A percentile compares a stretch with the other conserved stretches of the same genome.
Evolutionary conservation across 2,113 vertebrate genomes (phyloP).

Genomic region (Nesogale talazaci): DNA sequence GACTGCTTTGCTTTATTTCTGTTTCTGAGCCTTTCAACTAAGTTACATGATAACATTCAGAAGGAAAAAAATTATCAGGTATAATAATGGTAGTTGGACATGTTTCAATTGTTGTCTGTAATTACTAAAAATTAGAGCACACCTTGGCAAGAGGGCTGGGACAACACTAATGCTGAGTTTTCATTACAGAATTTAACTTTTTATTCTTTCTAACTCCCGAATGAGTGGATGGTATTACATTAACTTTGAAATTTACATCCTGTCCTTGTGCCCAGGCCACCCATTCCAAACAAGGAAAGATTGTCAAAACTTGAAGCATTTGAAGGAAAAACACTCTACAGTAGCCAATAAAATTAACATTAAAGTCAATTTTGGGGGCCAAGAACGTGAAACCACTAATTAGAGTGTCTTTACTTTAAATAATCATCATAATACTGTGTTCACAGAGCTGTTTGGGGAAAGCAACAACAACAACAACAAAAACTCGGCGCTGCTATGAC

Average conservation of each 20-base stretch:
- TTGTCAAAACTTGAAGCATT: conserved; percentile 78
- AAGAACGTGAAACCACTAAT: conserved; percentile 73
- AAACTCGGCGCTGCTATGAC: conserved; percentile 62
- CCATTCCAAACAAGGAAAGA: conserved; percentile 82
- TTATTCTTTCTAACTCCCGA: conserved; percentile 67
- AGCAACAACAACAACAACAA: conserved; percentile 20
- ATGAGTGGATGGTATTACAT: conserved; percentile 68
- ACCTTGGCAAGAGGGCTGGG: conserved; percentile 56
- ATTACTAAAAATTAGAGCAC: conserved; percentile 81
- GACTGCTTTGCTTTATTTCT: conserved; percentile 62
- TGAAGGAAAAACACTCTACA: conserved; percentile 79
- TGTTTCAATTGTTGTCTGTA: conserved; percentile 83
- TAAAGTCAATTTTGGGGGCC: conserved; percentile 76
- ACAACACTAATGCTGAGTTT: conserved; percentile 63
- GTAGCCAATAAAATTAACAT: conserved; percentile 72
- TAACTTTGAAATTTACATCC: conserved; percentile 79
- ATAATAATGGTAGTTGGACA: conserved; percentile 77
- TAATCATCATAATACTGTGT: conserved; percentile 82
- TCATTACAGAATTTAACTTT: conserved; percentile 75
- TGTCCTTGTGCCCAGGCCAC: conserved; percentile 72
- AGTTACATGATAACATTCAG: conserved; percentile 79
- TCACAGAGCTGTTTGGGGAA: conserved; percentile 83
- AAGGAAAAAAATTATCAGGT: conserved; percentile 72
- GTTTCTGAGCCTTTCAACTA: conserved; percentile 74
- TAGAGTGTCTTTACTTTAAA: conserved; percentile 76